Base-by-base conservation (phyloP, 2,888 invertebrate genomes). In the Limenitis arthemis region DNA sequence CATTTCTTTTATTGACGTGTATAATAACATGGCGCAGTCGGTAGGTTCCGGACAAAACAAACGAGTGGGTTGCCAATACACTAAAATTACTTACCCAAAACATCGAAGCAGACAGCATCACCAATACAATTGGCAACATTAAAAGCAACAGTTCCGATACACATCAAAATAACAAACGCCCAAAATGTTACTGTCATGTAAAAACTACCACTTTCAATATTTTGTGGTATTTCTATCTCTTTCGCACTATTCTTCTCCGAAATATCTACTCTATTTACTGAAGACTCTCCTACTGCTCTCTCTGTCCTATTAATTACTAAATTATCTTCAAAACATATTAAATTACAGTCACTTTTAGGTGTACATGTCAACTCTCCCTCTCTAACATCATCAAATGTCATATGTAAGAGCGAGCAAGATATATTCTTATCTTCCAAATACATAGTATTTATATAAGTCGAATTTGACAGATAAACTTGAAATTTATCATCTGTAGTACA, bases 21-120 rank as follows among this genome's bases (percentile, higher is more conserved):
- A 4, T 20, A 3, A 20, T 20, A 20, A 20, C 4, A 20, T 20
- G 20, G 20, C 20, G 20, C 20, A 20, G 20, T 20, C 20, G 20
- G 20, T 20, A 20, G 20, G 20, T 3, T 20, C 20, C 20, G 20
- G 20, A 20, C 20, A 1, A 20, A 20, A 20, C 20, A 3, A 20
- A 20, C 20, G 20, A 4, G 20, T 20, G 34, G 34, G 34, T n/a
- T 39, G 11, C 28, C 8, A 36, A 32, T 38, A n/a, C 31, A 11
- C 29, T 20, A 34, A 32, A 9, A n/a, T 33, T 37, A 73, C 84
- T 81, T 73, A 90, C 94, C 94, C 37, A 97, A 85, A 29, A 95
- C 90, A 75, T 96, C 94, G 68, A 96, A 96, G 72, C 96, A 95
- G 32, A 97, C 92, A 1, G 96, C 95, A 75, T 97, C 97, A 37